Conservation (phyloP, 2,888 invertebrate species). For the Andrena bucephala region DNA sequence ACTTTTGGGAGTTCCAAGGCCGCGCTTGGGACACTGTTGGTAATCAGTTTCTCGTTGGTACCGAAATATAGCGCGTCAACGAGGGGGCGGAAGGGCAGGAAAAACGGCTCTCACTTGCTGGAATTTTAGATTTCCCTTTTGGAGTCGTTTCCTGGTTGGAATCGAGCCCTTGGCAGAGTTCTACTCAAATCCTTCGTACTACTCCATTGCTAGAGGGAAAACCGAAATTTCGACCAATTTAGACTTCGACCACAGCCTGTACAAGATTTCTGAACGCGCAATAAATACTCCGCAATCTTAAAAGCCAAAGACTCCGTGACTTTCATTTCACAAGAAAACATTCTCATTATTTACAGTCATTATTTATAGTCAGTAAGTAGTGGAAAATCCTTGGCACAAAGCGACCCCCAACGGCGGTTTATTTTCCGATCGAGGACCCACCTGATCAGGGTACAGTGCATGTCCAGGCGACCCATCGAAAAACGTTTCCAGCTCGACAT, state of each 20-base stretch:
- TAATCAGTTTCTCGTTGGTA: slow-evolving; percentile 73
- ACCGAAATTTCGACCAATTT: not conserved
- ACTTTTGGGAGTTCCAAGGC: slow-evolving; percentile 75
- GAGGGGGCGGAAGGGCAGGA: not conserved
- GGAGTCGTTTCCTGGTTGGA: not conserved
- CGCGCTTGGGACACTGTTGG: slow-evolving; percentile 71
- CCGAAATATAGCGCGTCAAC: slow-evolving; percentile 61
- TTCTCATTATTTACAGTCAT: too few species aligned
- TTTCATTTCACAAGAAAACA: too few species aligned
- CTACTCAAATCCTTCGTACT: too few species aligned
- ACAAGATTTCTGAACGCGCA: too few species aligned
- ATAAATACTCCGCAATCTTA: too few species aligned
- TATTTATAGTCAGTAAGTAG: too few species aligned
- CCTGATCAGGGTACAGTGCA: not conserved
- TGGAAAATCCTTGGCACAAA: too few species aligned
- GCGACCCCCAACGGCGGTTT: not conserved
- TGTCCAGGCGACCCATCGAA: not conserved
- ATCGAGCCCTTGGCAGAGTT: not conserved
- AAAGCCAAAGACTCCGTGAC: too few species aligned
- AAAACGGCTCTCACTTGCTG: slow-evolving; percentile 20
- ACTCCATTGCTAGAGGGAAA: not conserved
- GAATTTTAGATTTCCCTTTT: slow-evolving; percentile 48
- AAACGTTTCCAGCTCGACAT: slow-evolving; percentile 9
- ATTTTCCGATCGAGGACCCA: not conserved
- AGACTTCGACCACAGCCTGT: too few species aligned